Evolutionary conservation across 30 jellyfish, hydroid and myxozoan species (phyloP).

Genomic region (Aurelia aurita): DNA sequence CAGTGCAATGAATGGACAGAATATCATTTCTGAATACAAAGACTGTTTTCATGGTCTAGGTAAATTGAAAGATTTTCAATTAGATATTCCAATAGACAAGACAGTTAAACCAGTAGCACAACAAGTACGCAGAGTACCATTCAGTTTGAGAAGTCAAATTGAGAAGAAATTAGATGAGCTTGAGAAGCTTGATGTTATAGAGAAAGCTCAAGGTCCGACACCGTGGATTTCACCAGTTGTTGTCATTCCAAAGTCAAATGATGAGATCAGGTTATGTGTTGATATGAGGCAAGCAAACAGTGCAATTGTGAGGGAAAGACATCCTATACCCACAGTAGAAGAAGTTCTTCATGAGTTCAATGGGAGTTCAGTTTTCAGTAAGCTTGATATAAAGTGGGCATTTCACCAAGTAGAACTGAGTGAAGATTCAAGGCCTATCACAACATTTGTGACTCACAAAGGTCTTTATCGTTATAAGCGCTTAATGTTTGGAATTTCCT

Average conservation of each 20-base stretch:
- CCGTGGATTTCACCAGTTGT: slow-evolving; percentile 69
- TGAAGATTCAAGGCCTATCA: slow-evolving; percentile 57
- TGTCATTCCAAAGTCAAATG: slow-evolving; percentile 42
- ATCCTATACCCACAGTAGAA: slow-evolving; percentile 67
- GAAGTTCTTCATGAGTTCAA: slow-evolving; percentile 61
- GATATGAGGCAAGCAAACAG: slow-evolving; percentile 68
- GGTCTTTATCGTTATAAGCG: slow-evolving; percentile 66
- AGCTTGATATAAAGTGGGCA: slow-evolving; percentile 72
- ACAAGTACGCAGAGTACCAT: slow-evolving; percentile 56
- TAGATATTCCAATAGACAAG: slow-evolving; percentile 56
- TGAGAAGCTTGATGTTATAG: slow-evolving; percentile 66
- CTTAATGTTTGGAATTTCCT: slow-evolving; percentile 67
- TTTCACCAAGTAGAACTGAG: slow-evolving; percentile 73
- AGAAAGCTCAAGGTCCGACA: slow-evolving; percentile 62
- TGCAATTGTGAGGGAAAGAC: slow-evolving; percentile 68
- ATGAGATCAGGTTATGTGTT: slow-evolving; percentile 58
- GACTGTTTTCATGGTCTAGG: slow-evolving; percentile 69
- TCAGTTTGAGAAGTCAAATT: slow-evolving; percentile 26
- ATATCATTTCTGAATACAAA: slow-evolving; percentile 18
- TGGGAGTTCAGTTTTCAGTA: slow-evolving; percentile 45
- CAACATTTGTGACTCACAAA: slow-evolving; percentile 60
- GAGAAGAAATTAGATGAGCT: slow-evolving; percentile 66
- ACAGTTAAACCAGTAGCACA: slow-evolving; percentile 60
- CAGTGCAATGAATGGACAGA: slow-evolving; percentile 40
- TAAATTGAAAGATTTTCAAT: slow-evolving; percentile 47